These are phyloP conservation scores for Macrophya annulata DNA, from an alignment of 2,888 invertebrate genomes.

Conservation along the genomic window DNA sequence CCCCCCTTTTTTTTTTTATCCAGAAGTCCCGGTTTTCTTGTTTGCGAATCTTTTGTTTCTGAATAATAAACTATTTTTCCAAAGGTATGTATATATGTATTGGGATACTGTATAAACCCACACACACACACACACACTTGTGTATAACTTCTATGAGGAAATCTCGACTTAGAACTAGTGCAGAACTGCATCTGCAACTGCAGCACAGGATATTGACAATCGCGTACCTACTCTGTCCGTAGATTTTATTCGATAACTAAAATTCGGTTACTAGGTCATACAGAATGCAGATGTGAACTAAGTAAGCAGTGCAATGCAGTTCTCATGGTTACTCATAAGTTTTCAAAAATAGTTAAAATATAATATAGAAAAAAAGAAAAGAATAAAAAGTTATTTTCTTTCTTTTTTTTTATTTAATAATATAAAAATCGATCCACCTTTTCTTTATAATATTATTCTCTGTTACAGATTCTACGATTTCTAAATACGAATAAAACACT, in stretches of 20 bases:
- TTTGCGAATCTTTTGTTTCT: not conserved
- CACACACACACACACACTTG: no score
- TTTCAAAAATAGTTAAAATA: not conserved
- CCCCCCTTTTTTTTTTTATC: no score
- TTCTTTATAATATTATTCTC: not conserved
- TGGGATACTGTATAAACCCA: no score
- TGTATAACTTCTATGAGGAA: not conserved
- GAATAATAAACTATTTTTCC: not conserved
- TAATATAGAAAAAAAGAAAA: not conserved
- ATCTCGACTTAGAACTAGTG: not conserved
- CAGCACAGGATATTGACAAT: constrained; percentile 35
- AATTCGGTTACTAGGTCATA: constrained; percentile 26
- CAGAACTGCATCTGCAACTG: not conserved
- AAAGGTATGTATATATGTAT: not conserved
- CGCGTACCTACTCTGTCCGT: not conserved
- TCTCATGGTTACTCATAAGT: not conserved
- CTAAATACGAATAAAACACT: not conserved
- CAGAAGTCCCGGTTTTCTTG: no score
- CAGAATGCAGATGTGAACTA: not conserved
- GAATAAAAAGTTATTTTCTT: no score
- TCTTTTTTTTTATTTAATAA: no score
- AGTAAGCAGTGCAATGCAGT: not conserved
- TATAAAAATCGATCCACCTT: not conserved
- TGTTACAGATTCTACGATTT: constrained; percentile 19
- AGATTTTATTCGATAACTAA: constrained; percentile 27